Conservation (phyloP, 2,113 vertebrate genomes). For the Haplochromis vanheusdeni region DNA sequence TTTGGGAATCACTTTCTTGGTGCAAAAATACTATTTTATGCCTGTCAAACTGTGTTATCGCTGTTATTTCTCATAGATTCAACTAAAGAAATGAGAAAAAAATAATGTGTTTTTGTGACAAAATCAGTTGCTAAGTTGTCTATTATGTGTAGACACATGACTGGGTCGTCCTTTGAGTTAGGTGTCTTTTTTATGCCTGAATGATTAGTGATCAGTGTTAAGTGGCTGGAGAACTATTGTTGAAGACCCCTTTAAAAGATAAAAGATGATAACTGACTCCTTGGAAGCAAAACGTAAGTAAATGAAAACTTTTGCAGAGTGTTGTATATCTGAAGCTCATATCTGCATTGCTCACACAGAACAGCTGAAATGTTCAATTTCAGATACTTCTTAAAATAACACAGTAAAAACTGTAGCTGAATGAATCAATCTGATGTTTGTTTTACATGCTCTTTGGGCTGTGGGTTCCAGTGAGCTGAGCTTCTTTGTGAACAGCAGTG, state of each 20-base stretch:
- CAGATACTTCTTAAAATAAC: neutral
- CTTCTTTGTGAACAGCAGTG: neutral
- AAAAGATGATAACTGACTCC: neutral
- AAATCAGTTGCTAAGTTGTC: neutral
- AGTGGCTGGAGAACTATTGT: neutral
- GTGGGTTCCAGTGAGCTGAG: neutral
- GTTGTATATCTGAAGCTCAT: neutral
- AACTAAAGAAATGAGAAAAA: neutral
- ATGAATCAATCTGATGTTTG: neutral
- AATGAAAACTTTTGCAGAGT: neutral
- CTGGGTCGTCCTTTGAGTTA: accelerated
- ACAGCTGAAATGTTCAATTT: neutral
- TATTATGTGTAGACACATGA: neutral
- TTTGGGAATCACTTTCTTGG: neutral
- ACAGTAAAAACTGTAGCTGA: neutral
- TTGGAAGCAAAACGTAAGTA: neutral
- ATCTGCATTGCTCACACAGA: neutral
- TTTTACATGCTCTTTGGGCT: neutral
- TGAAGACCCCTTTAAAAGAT: neutral
- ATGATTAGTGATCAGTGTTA: neutral
- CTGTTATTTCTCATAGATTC: neutral
- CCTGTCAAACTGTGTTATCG: neutral
- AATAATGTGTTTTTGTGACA: neutral
- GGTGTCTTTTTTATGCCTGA: neutral
- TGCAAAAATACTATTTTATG: neutral